Conservation (phyloP, 35 echinoderm and acorn worm species). For the Holothuria glaberrima region DNA sequence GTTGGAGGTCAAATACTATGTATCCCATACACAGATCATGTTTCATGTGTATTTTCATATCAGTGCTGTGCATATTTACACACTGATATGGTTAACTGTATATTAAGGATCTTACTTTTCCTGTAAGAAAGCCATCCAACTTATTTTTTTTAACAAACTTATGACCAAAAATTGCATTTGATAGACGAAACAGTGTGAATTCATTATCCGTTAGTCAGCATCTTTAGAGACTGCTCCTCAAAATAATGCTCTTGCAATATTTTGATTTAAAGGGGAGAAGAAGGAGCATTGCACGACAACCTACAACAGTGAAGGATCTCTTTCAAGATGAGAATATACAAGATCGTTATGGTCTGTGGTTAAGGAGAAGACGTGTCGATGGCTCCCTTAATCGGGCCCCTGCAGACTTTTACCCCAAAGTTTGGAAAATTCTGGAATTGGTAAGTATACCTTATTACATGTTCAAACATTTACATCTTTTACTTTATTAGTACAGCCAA, state of each 20-base stretch:
- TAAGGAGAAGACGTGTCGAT: constrained; percentile 83
- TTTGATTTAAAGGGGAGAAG: constrained; percentile 19
- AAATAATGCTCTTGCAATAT: neutral
- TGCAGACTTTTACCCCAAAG: constrained; percentile 87
- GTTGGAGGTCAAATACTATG: too few species aligned
- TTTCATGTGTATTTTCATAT: too few species aligned
- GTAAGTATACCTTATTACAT: constrained; percentile 21
- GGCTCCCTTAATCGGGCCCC: constrained; percentile 94
- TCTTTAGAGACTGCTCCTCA: too few species aligned
- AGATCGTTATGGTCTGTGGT: constrained; percentile 90
- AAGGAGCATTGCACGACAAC: constrained; percentile 20
- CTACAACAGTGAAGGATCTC: constrained; percentile 43
- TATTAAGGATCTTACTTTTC: too few species aligned
- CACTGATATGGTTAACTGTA: too few species aligned
- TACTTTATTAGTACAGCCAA: neutral
- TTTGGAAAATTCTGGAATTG: constrained; percentile 93
- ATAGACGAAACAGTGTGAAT: too few species aligned
- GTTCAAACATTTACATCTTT: neutral
- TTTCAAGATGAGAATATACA: constrained; percentile 55
- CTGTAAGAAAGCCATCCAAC: too few species aligned
- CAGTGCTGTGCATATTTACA: too few species aligned
- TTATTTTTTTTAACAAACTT: too few species aligned
- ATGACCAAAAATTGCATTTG: too few species aligned
- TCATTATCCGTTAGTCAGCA: neutral
- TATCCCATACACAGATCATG: too few species aligned